These are phyloP conservation scores for Bufotes viridis DNA, from an alignment of 2,797 vertebrate genomes.

Conservation along the genomic window DNA sequence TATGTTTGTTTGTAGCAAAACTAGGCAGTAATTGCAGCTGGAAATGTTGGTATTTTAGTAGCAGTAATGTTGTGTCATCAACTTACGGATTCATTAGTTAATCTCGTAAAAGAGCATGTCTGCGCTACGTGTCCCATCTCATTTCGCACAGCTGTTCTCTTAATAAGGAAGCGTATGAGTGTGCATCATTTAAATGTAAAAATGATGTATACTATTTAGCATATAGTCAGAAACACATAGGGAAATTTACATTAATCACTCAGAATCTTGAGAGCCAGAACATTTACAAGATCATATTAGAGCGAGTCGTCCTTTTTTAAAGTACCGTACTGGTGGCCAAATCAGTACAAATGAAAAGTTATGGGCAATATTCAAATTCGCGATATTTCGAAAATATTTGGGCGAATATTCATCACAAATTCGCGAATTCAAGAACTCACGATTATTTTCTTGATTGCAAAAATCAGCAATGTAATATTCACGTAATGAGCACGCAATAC, in stretches of 20 bases:
- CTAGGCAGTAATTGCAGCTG: neutral
- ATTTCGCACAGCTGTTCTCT: neutral
- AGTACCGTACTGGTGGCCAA: neutral
- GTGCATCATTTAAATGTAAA: neutral
- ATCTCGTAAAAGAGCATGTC: slow-evolving; percentile 13
- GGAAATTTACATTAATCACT: slow-evolving; percentile 2
- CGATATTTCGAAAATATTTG: no score
- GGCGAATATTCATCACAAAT: no score
- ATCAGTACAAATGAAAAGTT: no score
- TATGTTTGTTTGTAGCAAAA: neutral
- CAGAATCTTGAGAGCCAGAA: neutral
- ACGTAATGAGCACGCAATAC: no score
- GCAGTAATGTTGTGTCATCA: neutral
- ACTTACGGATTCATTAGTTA: neutral
- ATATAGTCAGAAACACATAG: slow-evolving; percentile 3
- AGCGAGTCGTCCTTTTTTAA: neutral
- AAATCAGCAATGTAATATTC: no score
- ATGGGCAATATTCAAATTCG: no score
- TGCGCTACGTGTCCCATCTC: neutral
- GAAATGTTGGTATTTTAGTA: neutral
- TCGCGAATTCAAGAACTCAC: no score
- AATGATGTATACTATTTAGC: slow-evolving; percentile 6
- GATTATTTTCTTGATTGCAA: no score
- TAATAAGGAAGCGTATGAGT: neutral
- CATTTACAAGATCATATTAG: neutral